These are phyloP conservation scores for Lethenteron camtschaticum DNA, from an alignment of 2,113 vertebrate species.

Conservation along the genomic window DNA sequence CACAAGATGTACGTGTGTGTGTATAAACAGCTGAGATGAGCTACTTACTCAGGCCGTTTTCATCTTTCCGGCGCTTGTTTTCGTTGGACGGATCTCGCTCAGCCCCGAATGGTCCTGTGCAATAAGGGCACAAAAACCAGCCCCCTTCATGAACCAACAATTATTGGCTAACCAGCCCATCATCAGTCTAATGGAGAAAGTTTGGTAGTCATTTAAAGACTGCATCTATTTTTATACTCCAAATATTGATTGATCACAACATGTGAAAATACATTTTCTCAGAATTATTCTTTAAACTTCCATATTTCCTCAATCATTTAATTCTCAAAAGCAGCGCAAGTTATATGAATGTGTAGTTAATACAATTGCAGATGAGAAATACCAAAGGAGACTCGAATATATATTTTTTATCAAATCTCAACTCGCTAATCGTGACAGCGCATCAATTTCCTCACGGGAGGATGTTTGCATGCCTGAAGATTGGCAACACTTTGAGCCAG, in stretches of 20 bases:
- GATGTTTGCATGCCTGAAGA: too few relatives aligned
- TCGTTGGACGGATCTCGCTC: conserved; percentile 50
- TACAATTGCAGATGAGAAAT: too few relatives aligned
- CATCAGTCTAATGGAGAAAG: too few relatives aligned
- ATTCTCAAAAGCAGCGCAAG: too few relatives aligned
- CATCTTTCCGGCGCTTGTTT: conserved; percentile 57
- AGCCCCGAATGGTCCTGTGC: conserved; percentile 52
- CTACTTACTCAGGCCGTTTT: conserved; percentile 53
- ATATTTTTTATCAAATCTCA: too few relatives aligned
- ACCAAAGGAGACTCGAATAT: too few relatives aligned
- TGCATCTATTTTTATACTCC: background rate
- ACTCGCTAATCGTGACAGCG: too few relatives aligned
- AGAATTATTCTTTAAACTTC: background rate
- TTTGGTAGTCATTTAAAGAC: background rate
- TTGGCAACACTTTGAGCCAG: too few relatives aligned
- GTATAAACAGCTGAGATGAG: background rate
- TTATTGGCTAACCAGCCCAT: background rate
- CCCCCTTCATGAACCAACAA: background rate
- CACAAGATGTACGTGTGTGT: too few relatives aligned
- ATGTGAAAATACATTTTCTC: background rate
- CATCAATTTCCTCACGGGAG: too few relatives aligned
- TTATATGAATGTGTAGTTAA: too few relatives aligned
- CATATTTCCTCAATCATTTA: background rate
- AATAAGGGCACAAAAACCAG: background rate
- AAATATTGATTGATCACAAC: background rate